Evolutionary conservation across 2,113 vertebrate species (phyloP), one percentile per base, ranked within the genome.

Genomic region (Lethenteron reissneri): DNA sequence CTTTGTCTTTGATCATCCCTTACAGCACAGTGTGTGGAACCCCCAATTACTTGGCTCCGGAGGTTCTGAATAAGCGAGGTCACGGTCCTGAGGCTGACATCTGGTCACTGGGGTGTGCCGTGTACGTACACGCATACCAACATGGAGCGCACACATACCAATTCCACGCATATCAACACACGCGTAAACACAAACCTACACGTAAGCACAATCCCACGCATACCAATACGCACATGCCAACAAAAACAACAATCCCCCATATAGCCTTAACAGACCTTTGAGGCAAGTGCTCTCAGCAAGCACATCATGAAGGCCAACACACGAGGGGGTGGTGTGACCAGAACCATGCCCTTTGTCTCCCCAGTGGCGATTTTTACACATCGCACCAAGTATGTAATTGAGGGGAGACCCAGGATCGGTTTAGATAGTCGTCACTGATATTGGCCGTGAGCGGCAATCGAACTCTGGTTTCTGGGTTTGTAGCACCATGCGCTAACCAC

Each of bases 41-140:
- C 69, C 94, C 94, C n/a, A 99, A 99, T 79, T 99, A 99, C 73
- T 81, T 99, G 82, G 92, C 94, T 13, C 94, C 94, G 4, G 94
- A 99, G 81, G 92, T 97, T 74, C 80, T 99, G n/a, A 85, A 94
- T 82, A 82, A 90, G 72, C 94, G 95, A 72, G 94, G 94, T 25
- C 94, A 97, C 0, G 88, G 92, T 56, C 88, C 90, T 0, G 92
- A 95, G 77, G 94, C 94, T 0, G 94, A 99, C 0, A 84, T 99
- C 71, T 99, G 94, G 94, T 96, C 94, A 2, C 83, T 97, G 69
- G 94, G 94, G 72, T 99, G 94, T 70, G 94, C 97, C 76, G 90
- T 97, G 94, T 99, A 80, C 88, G 94, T 87, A 3, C 6, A 5
- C 1, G 10, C n/a, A n/a, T 17, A 64, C 17, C 64, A 25, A 11